phyloP scores from a whole-genome alignment of 1,140 invertebrate species.

The Chrysoperla carnea region DNA sequence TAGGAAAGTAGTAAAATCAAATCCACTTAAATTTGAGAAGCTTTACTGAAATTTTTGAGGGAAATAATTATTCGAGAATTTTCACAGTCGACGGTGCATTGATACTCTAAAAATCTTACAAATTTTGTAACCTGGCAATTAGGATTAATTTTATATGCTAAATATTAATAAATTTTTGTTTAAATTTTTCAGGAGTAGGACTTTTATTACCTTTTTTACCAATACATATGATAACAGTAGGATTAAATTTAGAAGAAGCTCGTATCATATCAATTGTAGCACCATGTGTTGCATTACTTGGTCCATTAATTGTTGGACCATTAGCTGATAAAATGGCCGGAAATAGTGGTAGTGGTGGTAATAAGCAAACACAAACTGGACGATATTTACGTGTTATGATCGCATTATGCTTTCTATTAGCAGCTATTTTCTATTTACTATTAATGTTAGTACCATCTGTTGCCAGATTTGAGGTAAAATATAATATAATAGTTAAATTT shows the following conservation, averaged over 20 bases:
- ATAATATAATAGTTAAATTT: not conserved
- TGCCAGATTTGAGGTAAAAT: constrained; percentile 26
- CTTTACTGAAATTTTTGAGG: too few species aligned
- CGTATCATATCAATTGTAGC: constrained; percentile 53
- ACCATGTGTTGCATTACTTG: constrained; percentile 49
- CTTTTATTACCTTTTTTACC: constrained; percentile 58
- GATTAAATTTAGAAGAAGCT: constrained; percentile 46
- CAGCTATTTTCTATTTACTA: constrained; percentile 44
- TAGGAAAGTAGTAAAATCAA: too few species aligned
- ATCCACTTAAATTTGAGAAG: too few species aligned
- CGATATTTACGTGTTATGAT: constrained; percentile 46
- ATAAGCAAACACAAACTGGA: constrained; percentile 19
- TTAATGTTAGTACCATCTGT: constrained; percentile 44
- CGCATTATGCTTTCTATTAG: constrained; percentile 40
- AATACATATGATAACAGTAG: constrained; percentile 49
- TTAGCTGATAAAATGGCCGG: constrained; percentile 44
- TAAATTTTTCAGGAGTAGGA: constrained; percentile 40
- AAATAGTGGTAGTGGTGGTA: constrained; percentile 23
- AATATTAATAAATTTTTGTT: too few species aligned
- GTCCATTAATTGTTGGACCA: constrained; percentile 42
- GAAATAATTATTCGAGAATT: too few species aligned
- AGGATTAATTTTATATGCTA: too few species aligned
- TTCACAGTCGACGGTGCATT: too few species aligned
- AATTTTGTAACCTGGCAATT: too few species aligned
- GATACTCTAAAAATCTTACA: too few species aligned